phyloP scores from a whole-genome alignment of 2,113 vertebrate species.

The Gymnorhina tibicen region DNA sequence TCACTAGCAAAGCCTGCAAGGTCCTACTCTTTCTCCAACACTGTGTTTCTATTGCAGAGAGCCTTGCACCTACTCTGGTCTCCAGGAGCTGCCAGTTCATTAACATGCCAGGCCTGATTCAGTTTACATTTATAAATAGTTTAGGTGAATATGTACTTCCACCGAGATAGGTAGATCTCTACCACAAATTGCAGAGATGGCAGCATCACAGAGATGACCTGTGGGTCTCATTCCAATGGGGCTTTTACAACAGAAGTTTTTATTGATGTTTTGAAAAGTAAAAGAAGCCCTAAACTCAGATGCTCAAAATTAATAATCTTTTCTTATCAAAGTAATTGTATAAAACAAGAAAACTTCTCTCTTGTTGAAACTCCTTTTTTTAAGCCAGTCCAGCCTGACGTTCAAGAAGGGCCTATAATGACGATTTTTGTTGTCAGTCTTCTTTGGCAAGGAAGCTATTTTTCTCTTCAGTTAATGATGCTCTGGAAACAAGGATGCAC shows the following conservation, averaged over 20 bases:
- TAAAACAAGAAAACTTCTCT: not conserved
- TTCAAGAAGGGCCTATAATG: constrained; percentile 3
- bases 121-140: not conserved
- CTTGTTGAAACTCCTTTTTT: not conserved
- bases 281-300: not conserved
- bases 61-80: not conserved
- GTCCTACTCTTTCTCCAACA: not conserved
- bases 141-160: not conserved
- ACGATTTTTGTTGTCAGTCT: not conserved
- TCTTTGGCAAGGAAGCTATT: not conserved
- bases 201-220: not conserved
- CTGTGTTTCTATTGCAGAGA: not conserved
- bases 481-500: not conserved
- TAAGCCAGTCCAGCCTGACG: not conserved
- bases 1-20: not conserved
- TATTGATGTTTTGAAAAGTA: not conserved
- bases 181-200: not conserved
- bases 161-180: not conserved
- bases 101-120: not conserved
- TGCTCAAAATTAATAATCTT: not conserved
- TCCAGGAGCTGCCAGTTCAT: not conserved
- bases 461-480: constrained; percentile 17
- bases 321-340: not conserved
- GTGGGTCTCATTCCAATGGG: not conserved
- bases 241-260: not conserved